These are phyloP conservation scores for Drosophila ogumai DNA, from an alignment of 1,140 invertebrate species.

Conservation along the genomic window DNA sequence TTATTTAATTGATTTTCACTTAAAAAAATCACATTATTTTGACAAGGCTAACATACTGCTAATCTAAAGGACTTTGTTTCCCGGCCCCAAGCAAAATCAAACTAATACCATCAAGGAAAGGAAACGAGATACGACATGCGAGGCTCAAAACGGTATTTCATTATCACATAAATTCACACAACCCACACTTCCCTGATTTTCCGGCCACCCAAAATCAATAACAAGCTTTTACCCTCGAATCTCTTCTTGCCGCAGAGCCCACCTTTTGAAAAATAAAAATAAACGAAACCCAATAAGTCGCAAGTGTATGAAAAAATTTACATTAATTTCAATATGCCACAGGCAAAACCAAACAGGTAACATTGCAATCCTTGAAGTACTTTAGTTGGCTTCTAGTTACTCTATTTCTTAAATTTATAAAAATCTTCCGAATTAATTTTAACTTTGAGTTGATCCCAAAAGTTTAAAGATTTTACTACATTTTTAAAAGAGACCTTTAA, in stretches of 20 bases:
- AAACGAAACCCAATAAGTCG: conserved; percentile 15
- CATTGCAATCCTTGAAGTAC: neutral
- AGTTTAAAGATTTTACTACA: too few species aligned
- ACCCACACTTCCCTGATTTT: neutral
- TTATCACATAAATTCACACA: conserved; percentile 46
- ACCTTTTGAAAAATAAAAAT: conserved; percentile 1
- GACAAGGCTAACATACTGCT: too few species aligned
- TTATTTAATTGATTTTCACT: neutral
- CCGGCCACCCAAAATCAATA: conserved; percentile 48
- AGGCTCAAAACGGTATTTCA: conserved; percentile 39
- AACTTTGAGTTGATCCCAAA: too few species aligned
- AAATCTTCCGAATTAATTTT: neutral
- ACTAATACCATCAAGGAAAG: neutral
- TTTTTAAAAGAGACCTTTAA: too few species aligned
- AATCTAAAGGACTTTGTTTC: neutral
- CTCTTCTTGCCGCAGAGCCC: neutral
- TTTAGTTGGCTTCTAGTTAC: neutral
- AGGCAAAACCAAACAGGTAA: conserved; percentile 8
- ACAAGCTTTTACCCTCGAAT: conserved; percentile 15
- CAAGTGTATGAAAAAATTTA: conserved; percentile 10
- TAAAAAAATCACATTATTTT: neutral
- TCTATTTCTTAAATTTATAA: neutral
- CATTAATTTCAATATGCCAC: conserved; percentile 8
- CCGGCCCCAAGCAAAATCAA: neutral
- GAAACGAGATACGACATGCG: conserved; percentile 11